These are phyloP conservation scores for Gastracanthus pulcherrimus DNA, from an alignment of 2,888 invertebrate genomes.

Conservation along the genomic window DNA sequence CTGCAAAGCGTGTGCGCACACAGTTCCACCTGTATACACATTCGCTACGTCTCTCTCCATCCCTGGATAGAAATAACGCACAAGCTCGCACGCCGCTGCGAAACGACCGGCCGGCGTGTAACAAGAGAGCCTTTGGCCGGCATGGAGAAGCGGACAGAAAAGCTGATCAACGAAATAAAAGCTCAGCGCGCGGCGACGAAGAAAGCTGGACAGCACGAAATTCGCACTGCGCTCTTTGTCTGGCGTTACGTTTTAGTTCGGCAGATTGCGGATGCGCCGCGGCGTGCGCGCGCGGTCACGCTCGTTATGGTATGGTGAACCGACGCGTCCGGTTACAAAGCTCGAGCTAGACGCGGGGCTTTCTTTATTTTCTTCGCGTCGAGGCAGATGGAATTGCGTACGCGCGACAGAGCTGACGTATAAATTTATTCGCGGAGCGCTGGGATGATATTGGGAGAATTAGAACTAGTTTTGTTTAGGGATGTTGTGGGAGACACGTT, in stretches of 20 bases:
- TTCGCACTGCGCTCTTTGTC: neutral
- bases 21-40: neutral
- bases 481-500: too few species aligned
- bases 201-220: neutral
- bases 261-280: neutral
- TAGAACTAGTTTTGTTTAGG: too few species aligned
- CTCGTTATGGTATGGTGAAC: neutral
- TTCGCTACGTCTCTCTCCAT: neutral
- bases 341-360: neutral
- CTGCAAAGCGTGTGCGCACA: too few species aligned
- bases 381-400: too few species aligned
- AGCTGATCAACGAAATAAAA: neutral
- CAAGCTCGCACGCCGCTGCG: neutral
- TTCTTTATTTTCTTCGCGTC: neutral
- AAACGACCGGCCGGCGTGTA: slow-evolving; percentile 3
- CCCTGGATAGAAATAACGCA: neutral
- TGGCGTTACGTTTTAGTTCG: neutral
- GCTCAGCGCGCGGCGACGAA: neutral
- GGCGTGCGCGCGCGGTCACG: neutral
- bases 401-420: neutral
- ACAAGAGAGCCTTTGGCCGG: neutral
- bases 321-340: neutral
- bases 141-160: neutral
- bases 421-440: neutral
- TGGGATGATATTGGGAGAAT: neutral